Conservation (phyloP, 2,888 invertebrate species). For the Dusona sp. region DNA sequence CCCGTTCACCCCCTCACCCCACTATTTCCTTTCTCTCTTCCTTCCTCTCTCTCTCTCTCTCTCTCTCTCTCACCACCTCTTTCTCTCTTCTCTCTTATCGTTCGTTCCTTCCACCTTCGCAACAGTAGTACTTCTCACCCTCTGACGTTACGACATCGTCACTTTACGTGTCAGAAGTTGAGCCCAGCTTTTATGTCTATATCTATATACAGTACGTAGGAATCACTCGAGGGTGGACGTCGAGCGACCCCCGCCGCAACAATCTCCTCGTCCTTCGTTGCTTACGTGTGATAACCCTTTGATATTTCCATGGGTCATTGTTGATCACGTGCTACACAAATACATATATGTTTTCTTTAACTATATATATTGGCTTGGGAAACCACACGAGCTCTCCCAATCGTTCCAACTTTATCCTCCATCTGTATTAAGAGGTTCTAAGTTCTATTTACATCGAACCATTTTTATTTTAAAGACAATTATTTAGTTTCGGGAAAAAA, state of each 20-base stretch:
- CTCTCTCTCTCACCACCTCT: slow-evolving; percentile 68
- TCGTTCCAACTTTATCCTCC: background rate
- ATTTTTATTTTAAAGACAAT: background rate
- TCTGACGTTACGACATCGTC: slow-evolving; percentile 83
- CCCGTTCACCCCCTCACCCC: slow-evolving; percentile 73
- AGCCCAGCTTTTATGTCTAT: slow-evolving; percentile 68
- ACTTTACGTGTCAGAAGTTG: slow-evolving; percentile 84
- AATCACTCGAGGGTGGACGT: slow-evolving; percentile 57
- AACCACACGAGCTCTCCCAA: slow-evolving; percentile 1
- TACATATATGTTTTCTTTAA: background rate
- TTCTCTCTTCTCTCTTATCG: slow-evolving; percentile 63
- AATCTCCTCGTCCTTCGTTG: slow-evolving; percentile 64
- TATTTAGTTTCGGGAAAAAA: background rate
- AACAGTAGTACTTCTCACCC: slow-evolving; percentile 71
- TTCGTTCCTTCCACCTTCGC: slow-evolving; percentile 34
- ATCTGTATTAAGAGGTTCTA: background rate
- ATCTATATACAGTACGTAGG: slow-evolving; percentile 23
- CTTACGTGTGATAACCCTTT: slow-evolving; percentile 83
- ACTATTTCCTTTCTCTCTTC: slow-evolving; percentile 57
- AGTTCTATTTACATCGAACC: background rate
- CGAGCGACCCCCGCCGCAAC: slow-evolving; percentile 45
- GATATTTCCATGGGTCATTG: slow-evolving; percentile 79
- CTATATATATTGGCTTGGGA: background rate
- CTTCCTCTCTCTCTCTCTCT: slow-evolving; percentile 59
- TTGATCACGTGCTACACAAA: slow-evolving; percentile 63